A percentile compares a stretch with the other conserved stretches of the same genome.
phyloP scores from a whole-genome alignment of 2,113 vertebrate genomes.

The Bagarius yarrelli region DNA sequence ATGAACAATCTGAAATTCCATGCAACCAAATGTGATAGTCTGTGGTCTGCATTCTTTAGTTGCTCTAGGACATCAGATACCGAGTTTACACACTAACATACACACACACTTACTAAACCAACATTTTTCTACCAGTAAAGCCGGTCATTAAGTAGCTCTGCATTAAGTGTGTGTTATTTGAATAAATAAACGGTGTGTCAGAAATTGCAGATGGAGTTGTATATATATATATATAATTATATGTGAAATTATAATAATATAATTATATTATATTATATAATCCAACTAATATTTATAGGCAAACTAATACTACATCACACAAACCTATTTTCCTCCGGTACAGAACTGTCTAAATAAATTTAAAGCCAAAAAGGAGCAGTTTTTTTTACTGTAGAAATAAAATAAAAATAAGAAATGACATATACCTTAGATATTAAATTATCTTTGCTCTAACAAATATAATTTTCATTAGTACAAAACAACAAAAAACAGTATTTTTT shows the following conservation, averaged over 20 bases:
- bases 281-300: neutral
- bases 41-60: neutral
- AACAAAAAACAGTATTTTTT: neutral
- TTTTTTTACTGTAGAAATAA: too few relatives aligned
- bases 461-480: neutral
- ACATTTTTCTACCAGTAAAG: slow-evolving; percentile 11
- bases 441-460: neutral
- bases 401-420: neutral
- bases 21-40: neutral
- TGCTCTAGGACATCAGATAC: neutral
- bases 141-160: neutral
- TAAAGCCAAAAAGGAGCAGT: too few relatives aligned
- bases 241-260: neutral
- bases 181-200: slow-evolving; percentile 2
- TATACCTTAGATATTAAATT: neutral
- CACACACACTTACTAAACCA: neutral
- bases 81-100: neutral
- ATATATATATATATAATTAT: too few relatives aligned
- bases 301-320: neutral
- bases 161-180: neutral
- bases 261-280: neutral
- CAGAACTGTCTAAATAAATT: neutral
- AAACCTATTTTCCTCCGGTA: neutral
- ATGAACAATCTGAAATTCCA: slow-evolving; percentile 25
- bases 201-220: neutral